Conservation (phyloP, 2,113 vertebrate genomes). For the Ameiurus melas region DNA sequence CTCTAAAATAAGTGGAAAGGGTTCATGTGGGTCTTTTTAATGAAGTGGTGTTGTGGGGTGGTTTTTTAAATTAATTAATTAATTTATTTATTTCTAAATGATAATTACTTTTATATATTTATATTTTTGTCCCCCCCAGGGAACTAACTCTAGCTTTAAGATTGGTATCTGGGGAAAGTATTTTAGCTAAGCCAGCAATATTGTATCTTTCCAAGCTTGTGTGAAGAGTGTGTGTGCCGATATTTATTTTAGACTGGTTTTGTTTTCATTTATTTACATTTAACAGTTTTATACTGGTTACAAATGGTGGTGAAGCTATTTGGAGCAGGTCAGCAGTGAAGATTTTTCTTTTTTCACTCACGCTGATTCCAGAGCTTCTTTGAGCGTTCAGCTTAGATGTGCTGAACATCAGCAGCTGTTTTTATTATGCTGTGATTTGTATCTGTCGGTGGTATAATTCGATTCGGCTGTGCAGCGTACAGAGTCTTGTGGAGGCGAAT, state of each 20-base stretch:
- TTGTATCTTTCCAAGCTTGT: neutral
- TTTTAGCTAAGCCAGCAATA: neutral
- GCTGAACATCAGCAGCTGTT: slow-evolving; percentile 9
- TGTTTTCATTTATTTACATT: neutral
- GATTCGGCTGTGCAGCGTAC: neutral
- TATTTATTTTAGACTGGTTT: neutral
- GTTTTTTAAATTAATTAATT: too few species aligned
- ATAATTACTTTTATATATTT: too few species aligned
- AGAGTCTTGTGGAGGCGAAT: neutral
- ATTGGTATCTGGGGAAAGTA: neutral
- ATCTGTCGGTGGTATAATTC: neutral
- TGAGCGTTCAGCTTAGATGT: slow-evolving; percentile 1
- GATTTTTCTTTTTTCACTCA: neutral
- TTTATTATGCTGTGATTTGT: slow-evolving; percentile 10
- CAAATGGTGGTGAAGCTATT: neutral
- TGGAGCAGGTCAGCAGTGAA: neutral
- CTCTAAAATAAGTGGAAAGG: neutral
- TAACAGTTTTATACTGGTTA: neutral
- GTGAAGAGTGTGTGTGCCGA: neutral
- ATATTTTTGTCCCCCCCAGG: neutral
- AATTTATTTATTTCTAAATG: too few species aligned
- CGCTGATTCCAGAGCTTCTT: neutral
- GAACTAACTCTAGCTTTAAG: neutral
- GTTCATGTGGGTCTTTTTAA: too few species aligned
- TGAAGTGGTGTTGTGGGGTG: too few species aligned